Conservation (phyloP, 2,113 vertebrate species). For the Oryzias woworae region DNA sequence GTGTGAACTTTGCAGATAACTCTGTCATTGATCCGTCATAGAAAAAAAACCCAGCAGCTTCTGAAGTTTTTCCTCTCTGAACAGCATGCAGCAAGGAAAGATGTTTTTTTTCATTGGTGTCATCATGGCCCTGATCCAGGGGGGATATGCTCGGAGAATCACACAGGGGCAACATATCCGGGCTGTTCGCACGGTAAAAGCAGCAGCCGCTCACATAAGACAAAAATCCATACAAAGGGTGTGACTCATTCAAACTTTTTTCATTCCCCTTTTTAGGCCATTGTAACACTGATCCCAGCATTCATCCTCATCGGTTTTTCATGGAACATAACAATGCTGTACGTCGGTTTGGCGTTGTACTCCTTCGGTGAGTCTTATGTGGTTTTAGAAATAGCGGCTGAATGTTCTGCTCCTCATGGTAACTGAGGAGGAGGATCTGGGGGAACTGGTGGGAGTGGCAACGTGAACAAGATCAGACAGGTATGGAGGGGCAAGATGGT, state of each 20-base stretch:
- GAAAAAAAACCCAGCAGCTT: not conserved
- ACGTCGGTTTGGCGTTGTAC: slow-evolving; percentile 85
- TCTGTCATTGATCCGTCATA: not conserved
- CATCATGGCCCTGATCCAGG: slow-evolving; percentile 93
- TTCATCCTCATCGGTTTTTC: slow-evolving; percentile 91
- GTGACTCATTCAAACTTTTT: not conserved
- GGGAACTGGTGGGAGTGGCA: too few species aligned
- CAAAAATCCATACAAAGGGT: not conserved
- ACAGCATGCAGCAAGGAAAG: slow-evolving; percentile 95
- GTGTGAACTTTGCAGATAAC: slow-evolving; percentile 63
- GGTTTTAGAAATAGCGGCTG: not conserved
- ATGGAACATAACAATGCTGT: slow-evolving; percentile 78
- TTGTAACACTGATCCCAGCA: slow-evolving; percentile 86
- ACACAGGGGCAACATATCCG: slow-evolving; percentile 84
- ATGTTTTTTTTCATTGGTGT: slow-evolving; percentile 98
- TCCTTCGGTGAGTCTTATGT: slow-evolving; percentile 85
- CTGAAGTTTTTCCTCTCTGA: slow-evolving; percentile 1
- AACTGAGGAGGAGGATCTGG: too few species aligned
- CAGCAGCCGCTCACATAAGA: not conserved
- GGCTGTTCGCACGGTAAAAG: slow-evolving; percentile 83
- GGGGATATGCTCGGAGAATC: slow-evolving; percentile 89
- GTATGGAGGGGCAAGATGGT: too few species aligned
- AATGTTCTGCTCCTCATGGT: too few species aligned
- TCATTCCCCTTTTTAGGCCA: slow-evolving; percentile 79
- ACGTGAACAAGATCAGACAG: too few species aligned